Conservation (phyloP, 1,140 invertebrate genomes). For the Polyergus mexicanus region DNA sequence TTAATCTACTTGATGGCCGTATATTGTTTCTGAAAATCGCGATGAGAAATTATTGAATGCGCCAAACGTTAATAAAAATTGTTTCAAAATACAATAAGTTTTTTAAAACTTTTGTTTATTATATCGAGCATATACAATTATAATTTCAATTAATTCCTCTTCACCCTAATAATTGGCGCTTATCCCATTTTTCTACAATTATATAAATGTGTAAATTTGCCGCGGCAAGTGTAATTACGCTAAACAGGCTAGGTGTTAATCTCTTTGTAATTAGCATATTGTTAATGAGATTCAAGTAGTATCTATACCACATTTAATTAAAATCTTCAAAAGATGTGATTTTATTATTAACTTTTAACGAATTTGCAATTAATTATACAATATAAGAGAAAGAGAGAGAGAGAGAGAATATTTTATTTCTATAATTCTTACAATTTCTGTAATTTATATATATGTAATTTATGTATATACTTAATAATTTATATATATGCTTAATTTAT, state of each 20-base stretch:
- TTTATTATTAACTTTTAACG: neutral
- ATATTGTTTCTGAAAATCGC: neutral
- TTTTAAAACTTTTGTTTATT: neutral
- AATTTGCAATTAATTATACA: slow-evolving; percentile 23
- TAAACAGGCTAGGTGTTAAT: neutral
- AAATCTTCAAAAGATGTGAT: slow-evolving; percentile 14
- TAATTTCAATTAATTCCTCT: slow-evolving; percentile 8
- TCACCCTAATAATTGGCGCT: neutral
- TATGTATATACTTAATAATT: neutral
- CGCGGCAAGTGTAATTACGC: slow-evolving; percentile 14
- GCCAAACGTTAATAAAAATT: neutral
- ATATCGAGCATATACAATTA: neutral
- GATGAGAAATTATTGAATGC: neutral
- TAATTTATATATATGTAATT: slow-evolving; percentile 2
- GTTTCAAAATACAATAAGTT: neutral
- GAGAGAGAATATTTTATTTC: slow-evolving; percentile 7
- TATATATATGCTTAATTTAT: neutral
- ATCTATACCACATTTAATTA: slow-evolving; percentile 15
- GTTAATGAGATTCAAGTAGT: slow-evolving; percentile 25
- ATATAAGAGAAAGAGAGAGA: too few relatives aligned
- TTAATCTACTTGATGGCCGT: slow-evolving; percentile 38
- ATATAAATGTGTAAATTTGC: slow-evolving; percentile 14
- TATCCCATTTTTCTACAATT: neutral
- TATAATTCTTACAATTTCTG: neutral
- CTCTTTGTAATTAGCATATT: slow-evolving; percentile 20